These are phyloP conservation scores for Stegophylla sp. DNA, from an alignment of 2,888 invertebrate genomes.

Conservation along the genomic window DNA sequence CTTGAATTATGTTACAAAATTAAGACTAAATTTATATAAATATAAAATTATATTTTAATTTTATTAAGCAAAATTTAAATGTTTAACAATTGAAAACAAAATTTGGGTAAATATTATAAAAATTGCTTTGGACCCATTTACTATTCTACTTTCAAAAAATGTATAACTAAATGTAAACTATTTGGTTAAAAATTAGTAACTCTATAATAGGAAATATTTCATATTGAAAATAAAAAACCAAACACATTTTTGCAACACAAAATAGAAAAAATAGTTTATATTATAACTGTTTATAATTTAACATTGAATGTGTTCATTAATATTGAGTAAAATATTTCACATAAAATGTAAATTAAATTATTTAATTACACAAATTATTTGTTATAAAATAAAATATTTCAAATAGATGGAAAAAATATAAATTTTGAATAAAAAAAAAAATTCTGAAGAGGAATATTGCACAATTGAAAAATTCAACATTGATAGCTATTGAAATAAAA, in stretches of 20 bases:
- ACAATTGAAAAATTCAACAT: constrained; percentile 28
- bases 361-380: neutral
- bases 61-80: neutral
- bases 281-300: neutral
- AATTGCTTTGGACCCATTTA: neutral
- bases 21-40: neutral
- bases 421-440: neutral
- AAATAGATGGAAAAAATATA: neutral
- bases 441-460: constrained; percentile 1
- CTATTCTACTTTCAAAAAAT: neutral
- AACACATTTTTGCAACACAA: neutral
- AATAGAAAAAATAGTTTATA: constrained; percentile 17
- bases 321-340: neutral
- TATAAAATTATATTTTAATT: neutral
- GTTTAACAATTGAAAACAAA: neutral
- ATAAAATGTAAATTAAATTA: neutral
- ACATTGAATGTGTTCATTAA: neutral
- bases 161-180: neutral
- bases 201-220: constrained; percentile 7
- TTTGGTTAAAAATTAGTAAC: constrained; percentile 6
- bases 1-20: neutral
- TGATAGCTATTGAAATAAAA: constrained; percentile 15
- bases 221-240: constrained; percentile 6
- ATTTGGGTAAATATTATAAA: neutral
- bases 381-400: constrained; percentile 5